These are phyloP conservation scores for Amaurobius ferox DNA, from an alignment of 2,888 invertebrate genomes.

Conservation along the genomic window DNA sequence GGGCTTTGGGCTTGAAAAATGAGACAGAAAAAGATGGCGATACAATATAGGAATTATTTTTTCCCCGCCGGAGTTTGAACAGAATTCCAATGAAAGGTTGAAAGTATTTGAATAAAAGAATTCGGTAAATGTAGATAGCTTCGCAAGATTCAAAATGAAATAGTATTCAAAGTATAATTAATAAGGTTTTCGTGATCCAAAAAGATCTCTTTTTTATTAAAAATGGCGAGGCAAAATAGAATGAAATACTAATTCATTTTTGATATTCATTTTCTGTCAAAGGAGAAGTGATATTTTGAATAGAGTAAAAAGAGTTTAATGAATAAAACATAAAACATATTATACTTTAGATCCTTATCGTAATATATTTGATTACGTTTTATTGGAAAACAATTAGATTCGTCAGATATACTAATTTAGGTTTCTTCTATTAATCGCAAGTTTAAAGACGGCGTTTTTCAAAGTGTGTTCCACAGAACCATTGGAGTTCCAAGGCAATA, in stretches of 20 bases:
- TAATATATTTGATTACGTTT: neutral
- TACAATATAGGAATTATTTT: conserved; percentile 40
- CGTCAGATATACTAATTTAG: no score
- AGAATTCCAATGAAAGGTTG: neutral
- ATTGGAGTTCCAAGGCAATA: no score
- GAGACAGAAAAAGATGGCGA: conserved; percentile 17
- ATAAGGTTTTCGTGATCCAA: neutral
- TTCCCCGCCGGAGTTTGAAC: neutral
- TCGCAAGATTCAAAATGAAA: neutral
- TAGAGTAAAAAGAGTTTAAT: neutral
- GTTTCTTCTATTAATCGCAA: no score
- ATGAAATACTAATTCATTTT: neutral
- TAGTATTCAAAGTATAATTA: neutral
- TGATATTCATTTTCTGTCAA: neutral
- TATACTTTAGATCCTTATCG: neutral
- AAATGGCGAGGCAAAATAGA: neutral
- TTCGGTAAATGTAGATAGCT: neutral
- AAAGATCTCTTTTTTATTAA: neutral
- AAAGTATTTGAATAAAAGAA: conserved; percentile 1
- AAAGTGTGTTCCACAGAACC: no score
- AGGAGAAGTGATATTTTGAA: no score
- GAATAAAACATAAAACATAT: neutral
- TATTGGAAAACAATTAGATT: neutral
- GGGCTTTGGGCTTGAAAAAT: conserved; percentile 13
- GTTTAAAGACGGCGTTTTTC: no score